Evolutionary conservation across 2,797 vertebrate species (phyloP).

Genomic region (Prunella strophiata): DNA sequence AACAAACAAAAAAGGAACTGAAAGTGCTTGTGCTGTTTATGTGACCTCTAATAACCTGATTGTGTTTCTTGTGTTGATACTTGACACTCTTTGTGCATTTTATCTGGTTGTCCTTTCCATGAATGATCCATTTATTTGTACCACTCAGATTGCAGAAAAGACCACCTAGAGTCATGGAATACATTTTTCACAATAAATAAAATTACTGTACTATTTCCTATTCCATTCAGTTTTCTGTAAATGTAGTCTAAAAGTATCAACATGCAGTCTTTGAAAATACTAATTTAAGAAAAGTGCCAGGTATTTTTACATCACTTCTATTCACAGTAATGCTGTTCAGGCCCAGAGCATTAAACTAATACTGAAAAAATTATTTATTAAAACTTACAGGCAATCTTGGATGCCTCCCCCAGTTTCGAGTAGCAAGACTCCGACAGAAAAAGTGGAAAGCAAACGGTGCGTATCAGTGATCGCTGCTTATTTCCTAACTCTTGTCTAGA

Average conservation of each 20-base stretch:
- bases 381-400: constrained; percentile 78
- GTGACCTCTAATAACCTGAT: neutral
- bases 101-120: neutral
- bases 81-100: neutral
- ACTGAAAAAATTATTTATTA: neutral
- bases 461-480: neutral
- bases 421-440: neutral
- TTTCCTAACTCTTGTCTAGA: neutral
- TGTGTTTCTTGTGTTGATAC: neutral
- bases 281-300: neutral
- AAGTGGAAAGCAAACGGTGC: constrained; percentile 62
- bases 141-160: neutral
- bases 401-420: constrained; percentile 71
- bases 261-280: neutral
- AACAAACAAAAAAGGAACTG: neutral
- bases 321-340: neutral
- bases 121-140: neutral
- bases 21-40: neutral
- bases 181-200: neutral
- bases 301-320: neutral
- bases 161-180: neutral
- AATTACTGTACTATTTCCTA: neutral
- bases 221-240: neutral
- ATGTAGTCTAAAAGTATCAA: neutral
- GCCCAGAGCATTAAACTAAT: neutral